These are phyloP conservation scores for Tetrao urogallus DNA, from an alignment of 2,113 vertebrate species.

Conservation along the genomic window DNA sequence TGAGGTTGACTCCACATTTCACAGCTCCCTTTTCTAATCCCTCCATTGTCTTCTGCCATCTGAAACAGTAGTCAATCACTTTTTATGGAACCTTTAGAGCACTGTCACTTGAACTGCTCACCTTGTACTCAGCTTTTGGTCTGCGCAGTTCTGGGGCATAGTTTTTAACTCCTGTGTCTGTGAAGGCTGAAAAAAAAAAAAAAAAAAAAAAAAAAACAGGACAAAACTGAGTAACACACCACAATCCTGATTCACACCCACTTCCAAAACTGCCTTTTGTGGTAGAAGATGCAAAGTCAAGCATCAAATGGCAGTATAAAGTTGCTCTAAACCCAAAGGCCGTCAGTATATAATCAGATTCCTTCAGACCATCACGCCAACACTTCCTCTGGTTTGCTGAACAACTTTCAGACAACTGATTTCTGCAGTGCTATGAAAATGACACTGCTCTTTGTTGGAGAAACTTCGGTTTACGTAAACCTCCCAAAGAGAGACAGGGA, in stretches of 20 bases:
- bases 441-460: not conserved
- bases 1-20: not conserved
- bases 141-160: constrained; percentile 90
- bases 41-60: not conserved
- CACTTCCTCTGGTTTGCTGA: not conserved
- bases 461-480: not conserved
- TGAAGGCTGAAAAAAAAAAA: constrained; percentile 73
- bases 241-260: not conserved
- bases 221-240: not conserved
- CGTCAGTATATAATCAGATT: not conserved
- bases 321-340: not conserved
- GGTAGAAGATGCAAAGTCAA: not conserved
- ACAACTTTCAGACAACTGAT: not conserved
- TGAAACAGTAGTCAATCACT: not conserved
- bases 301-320: not conserved
- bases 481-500: not conserved
- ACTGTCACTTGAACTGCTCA: constrained; percentile 56
- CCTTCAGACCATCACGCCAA: not conserved
- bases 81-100: not conserved
- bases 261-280: not conserved
- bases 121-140: constrained; percentile 91
- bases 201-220: not conserved
- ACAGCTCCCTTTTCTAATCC: not conserved
- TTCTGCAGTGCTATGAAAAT: not conserved
- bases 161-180: constrained; percentile 78